Base-by-base conservation (phyloP, 2,888 invertebrate genomes). In the Pandemis corylana region DNA sequence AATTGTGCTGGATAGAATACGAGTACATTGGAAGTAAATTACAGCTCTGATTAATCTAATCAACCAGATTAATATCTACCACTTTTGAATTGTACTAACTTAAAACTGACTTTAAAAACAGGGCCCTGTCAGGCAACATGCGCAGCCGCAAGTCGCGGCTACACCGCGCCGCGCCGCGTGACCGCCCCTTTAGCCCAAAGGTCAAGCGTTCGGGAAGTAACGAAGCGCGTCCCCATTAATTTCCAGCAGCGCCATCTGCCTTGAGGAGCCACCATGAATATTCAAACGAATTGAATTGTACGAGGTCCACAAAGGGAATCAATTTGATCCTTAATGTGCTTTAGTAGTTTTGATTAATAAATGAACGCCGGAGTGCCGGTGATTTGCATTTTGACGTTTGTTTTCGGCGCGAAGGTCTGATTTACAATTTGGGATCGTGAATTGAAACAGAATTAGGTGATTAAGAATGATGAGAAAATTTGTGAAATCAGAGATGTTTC, bases 301-400 rank as follows among this genome's bases (percentile, higher is more conserved):
- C 49, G 28, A 72, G 67, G 65, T 70, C 46, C 69, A 75, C 74
- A 75, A 75, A 75, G 74, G 53, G 74, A 75, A 75, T 75, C 70
- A 70, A 75, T 75, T 75, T 70, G 66, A 70, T 62, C 51, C 69
- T 75, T 75, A 70, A 75, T 75, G 74, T 66, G 70, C 66, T 70
- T 75, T 69, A 74, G 73, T 70, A 74, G 74, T 75, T 74, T 75
- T 75, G 74, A 75, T 75, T 75, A 75, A 75, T 75, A 75, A 75
- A 75, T 75, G 70, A 70, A 44, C 65, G 66, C n/a, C 65, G 69
- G 42, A 72, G 72, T 56, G 70, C 28, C 46, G 42, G 28, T 59
- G 64, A 70, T 75, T 75, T 70, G 65, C 70, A 67, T 74, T 70
- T 73, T 66, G 70, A 75, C 65, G 66, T 65, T 70, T 75, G 64